These are phyloP conservation scores for Perognathus longimembris DNA, from an alignment of 2,113 vertebrate genomes.

Conservation along the genomic window DNA sequence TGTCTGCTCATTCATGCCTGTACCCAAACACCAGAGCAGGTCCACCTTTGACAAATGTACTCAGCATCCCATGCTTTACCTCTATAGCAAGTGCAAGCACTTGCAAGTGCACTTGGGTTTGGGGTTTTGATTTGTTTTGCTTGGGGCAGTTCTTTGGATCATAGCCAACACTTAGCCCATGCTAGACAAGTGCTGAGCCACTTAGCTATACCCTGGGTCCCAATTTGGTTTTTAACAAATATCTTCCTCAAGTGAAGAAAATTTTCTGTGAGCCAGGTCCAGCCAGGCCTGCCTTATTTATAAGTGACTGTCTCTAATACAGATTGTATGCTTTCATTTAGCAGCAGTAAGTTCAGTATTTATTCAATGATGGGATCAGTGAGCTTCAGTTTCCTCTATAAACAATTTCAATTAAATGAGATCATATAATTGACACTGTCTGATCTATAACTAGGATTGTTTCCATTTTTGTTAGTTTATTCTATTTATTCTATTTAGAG, in stretches of 20 bases:
- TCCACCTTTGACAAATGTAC: neutral
- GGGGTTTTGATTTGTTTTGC: too few species aligned
- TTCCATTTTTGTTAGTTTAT: neutral
- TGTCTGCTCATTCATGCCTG: neutral
- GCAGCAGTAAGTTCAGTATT: neutral
- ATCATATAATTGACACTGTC: neutral
- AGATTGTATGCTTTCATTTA: neutral
- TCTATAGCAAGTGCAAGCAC: too few species aligned
- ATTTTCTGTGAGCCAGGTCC: neutral
- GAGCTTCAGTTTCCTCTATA: neutral
- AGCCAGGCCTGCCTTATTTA: neutral
- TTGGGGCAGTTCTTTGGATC: neutral
- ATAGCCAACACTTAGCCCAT: neutral
- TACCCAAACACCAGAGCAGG: neutral
- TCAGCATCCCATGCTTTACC: neutral
- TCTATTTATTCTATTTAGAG: neutral
- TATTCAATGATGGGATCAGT: neutral
- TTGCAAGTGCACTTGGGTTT: neutral
- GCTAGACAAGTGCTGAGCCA: too few species aligned
- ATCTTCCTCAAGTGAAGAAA: neutral
- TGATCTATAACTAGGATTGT: neutral
- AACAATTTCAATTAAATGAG: neutral
- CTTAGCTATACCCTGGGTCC: neutral
- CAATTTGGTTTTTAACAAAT: neutral
- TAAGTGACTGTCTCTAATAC: too few species aligned